These are phyloP conservation scores for Danionella dracula DNA, from an alignment of 2,797 vertebrate genomes.

Conservation along the genomic window DNA sequence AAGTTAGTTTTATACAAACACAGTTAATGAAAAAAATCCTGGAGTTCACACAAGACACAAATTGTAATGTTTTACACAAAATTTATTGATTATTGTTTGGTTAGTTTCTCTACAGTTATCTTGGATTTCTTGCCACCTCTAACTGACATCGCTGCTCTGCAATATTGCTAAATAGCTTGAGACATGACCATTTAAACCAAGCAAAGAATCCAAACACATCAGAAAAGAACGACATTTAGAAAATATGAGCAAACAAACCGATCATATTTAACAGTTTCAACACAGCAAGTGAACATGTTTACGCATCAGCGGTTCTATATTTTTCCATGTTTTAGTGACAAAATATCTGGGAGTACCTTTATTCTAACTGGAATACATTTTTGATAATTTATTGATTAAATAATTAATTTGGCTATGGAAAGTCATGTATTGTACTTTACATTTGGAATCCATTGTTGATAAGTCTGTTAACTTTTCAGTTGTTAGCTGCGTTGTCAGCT, in stretches of 20 bases:
- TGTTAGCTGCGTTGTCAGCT: too few relatives aligned
- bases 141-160: not conserved
- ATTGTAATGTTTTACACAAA: not conserved
- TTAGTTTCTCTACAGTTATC: slow-evolving; percentile 32
- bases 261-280: not conserved
- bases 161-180: not conserved
- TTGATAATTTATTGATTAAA: too few relatives aligned
- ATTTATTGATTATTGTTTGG: slow-evolving; percentile 35
- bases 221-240: not conserved
- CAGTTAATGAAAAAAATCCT: too few relatives aligned
- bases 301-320: not conserved
- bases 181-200: not conserved
- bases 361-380: too few relatives aligned
- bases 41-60: slow-evolving; percentile 14
- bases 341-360: too few relatives aligned
- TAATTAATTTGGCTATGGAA: too few relatives aligned
- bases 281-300: not conserved
- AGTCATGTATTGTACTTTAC: too few relatives aligned
- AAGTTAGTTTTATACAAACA: not conserved
- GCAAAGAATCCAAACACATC: not conserved
- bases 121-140: slow-evolving; percentile 5
- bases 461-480: too few relatives aligned
- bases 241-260: not conserved
- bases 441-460: too few relatives aligned
- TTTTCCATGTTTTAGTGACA: too few relatives aligned